Evolutionary conservation across 2,888 invertebrate genomes (phyloP).

Genomic region (Limnephilus rhombicus): DNA sequence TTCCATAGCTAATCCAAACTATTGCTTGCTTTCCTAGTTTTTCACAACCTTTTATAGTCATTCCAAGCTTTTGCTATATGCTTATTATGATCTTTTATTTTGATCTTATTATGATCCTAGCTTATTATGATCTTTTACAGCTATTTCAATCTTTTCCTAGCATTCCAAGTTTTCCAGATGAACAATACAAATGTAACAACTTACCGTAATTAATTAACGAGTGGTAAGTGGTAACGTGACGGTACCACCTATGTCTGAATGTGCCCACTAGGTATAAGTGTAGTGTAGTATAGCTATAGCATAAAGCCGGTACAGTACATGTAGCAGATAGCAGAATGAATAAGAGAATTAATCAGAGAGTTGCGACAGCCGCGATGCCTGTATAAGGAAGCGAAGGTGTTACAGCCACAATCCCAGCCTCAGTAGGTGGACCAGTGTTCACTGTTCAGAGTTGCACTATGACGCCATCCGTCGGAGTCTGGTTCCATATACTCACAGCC

Average conservation of each 20-base stretch:
- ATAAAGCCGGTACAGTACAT: background rate
- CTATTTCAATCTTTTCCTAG: background rate
- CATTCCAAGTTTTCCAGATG: background rate
- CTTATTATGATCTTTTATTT: too few species aligned
- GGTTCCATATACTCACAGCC: background rate
- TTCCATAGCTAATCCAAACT: background rate
- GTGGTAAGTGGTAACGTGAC: background rate
- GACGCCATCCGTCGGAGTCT: background rate
- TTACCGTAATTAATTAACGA: background rate
- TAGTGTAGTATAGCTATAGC: background rate
- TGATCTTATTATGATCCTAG: too few species aligned
- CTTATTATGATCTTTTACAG: too few species aligned
- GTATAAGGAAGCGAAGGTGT: constrained; percentile 53
- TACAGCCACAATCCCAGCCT: background rate
- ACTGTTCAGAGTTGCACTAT: background rate
- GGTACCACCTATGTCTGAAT: background rate
- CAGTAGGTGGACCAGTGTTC: constrained; percentile 32
- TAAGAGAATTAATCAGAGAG: constrained; percentile 21
- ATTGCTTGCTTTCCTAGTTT: background rate
- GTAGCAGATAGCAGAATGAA: background rate
- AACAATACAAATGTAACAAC: too few species aligned
- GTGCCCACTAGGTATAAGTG: background rate
- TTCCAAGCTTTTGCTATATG: too few species aligned
- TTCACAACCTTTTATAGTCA: background rate
- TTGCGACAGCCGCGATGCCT: constrained; percentile 31